Evolutionary conservation across 2,113 vertebrate genomes (phyloP), one percentile per base, ranked within the genome.

Genomic region (Pterophyllum scalare): DNA sequence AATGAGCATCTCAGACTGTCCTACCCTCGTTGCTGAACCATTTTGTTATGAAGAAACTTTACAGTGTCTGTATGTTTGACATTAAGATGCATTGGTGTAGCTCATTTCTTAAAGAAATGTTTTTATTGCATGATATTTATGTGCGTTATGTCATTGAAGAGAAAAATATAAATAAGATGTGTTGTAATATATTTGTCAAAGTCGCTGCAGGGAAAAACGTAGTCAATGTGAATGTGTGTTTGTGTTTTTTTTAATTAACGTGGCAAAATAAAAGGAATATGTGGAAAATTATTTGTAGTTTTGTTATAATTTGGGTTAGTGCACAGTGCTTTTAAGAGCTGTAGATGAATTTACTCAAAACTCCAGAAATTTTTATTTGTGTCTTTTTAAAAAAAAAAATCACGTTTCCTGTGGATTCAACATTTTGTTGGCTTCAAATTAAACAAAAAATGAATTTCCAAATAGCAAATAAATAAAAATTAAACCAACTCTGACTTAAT

Each of bases 61-160:
- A 40, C 60, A 20, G 58, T 46, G 79, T 85, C 40, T 57, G 20
- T 80, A 3, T 75, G 83, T 87, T 22, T 61, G 59, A 38, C 35
- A 26, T 22, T 38, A 24, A 57, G 75, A 79, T 81, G 64, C 35
- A 13, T 59, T 24, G 10, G 14, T 75, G 35, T 82, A 58, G 80
- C 15, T 80, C 70, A 81, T 94, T 94, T 94, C 93, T 94, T 85
- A 93, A 85, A 94, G 91, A 93, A 91, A 94, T 93, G 3, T 14
- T 83, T 86, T 62, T 49, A 82, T 67, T 94, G 93, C 92, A 94
- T 94, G 92, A 91, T 93, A 94, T 95, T 95, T 94, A 91, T 94
- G 90, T 94, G 74, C 59, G 38, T 86, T 80, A 58, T 89, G 80
- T 85, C 74, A 78, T 72, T 31, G 49, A 65, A 28, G 17, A 59